Base-by-base conservation (phyloP, 1,140 invertebrate species). In the Tetraneura akinire region DNA sequence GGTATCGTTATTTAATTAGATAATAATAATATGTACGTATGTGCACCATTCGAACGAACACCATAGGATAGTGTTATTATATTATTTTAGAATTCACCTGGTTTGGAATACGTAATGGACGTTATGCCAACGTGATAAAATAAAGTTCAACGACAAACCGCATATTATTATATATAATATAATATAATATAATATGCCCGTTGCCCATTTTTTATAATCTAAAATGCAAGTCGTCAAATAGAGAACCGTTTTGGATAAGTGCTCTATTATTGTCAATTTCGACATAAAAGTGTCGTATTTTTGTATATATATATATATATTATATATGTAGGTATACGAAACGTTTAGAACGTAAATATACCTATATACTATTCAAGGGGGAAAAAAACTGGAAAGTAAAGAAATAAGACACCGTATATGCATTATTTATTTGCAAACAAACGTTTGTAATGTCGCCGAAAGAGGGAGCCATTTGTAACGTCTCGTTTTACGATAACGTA, bases 261-360 rank as follows among this genome's bases (percentile, higher is more conserved):
- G 21, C 21, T 47, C 42, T 23, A 26, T 45, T 45, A 68, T 47
- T 47, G 37, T 47, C 64, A 23, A 11, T 16, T 68, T 47, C 53
- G 42, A 47, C 21, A 68, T 47, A 47, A 68, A 47, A 14, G 1
- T 45, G n/a, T 21, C 64, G 64, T 47, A 47, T 37, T 37, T 32
- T 13, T 68, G 37, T 26, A 13, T 14, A n/a, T n/a, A n/a, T n/a
- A n/a, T n/a, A n/a, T n/a, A n/a, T n/a, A n/a, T n/a, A n/a, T n/a
- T n/a, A n/a, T n/a, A n/a, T n/a, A n/a, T n/a, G n/a, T n/a, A n/a
- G 45, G 21, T 47, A 47, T 16, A 68, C 16, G 21, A 68, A 45
- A 47, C 64, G 8, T 47, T 68, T 68, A 68, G n/a, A 68, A 68
- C 16, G n/a, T 42, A n/a, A n/a, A n/a, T n/a, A n/a, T n/a, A n/a